Percentiles rank a stretch among this genome's conserved stretches.
phyloP scores from a whole-genome alignment of 2,113 vertebrate genomes.

The Alectura lathami region DNA sequence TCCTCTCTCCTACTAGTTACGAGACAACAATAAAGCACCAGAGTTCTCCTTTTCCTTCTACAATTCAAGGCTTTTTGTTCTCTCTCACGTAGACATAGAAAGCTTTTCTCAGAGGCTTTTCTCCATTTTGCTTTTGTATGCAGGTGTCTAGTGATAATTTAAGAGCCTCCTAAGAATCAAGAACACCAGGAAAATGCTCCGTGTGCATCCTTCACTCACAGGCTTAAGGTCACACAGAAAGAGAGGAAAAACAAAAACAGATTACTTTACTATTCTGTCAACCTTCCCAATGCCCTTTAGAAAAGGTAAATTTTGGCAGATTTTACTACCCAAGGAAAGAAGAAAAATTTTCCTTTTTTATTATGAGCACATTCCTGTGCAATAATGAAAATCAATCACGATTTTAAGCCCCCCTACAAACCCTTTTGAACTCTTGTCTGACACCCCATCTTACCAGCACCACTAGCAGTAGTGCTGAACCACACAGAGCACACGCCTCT shows the following conservation, averaged over 20 bases:
- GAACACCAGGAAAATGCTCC: slow-evolving; percentile 17
- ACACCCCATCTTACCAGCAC: neutral
- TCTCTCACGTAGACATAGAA: neutral
- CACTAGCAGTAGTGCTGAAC: neutral
- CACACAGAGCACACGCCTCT: neutral
- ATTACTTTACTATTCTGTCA: neutral
- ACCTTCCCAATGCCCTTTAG: neutral
- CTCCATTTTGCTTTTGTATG: slow-evolving; percentile 49
- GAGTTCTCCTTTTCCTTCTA: slow-evolving; percentile 13
- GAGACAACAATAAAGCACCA: slow-evolving; percentile 52
- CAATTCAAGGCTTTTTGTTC: slow-evolving; percentile 40
- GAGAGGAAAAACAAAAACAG: neutral
- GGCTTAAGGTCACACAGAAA: neutral
- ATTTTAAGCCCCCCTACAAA: neutral
- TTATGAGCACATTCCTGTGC: neutral
- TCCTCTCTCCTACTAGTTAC: slow-evolving; percentile 23
- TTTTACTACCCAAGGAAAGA: neutral
- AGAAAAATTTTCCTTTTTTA: neutral
- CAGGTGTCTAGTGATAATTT: slow-evolving; percentile 35
- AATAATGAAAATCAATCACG: neutral
- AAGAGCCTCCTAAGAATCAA: slow-evolving; percentile 50
- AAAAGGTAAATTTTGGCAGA: neutral
- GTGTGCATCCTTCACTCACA: neutral
- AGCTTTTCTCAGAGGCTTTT: slow-evolving; percentile 45
- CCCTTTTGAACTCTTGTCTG: neutral